Percentiles rank a stretch among this genome's conserved stretches.
Evolutionary conservation across 2,797 vertebrate species (phyloP).

Genomic region (Synanceia verrucosa): DNA sequence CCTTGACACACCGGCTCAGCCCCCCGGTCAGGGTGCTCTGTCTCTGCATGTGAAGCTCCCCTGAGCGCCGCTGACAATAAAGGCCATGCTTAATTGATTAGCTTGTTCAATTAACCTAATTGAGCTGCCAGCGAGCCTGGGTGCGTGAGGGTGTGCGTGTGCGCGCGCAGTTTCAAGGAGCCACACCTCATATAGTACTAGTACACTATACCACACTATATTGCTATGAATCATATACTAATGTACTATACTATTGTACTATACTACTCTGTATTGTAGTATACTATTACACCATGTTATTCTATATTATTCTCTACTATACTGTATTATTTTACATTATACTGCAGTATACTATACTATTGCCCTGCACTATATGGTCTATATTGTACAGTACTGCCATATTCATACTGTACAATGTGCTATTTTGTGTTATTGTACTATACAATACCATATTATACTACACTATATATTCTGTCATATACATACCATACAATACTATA

Average conservation of each 20-base stretch:
- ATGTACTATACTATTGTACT: background rate
- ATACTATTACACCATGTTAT: background rate
- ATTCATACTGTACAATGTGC: no score
- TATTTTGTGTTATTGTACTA: no score
- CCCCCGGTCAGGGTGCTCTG: constrained; percentile 28
- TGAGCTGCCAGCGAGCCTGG: constrained; percentile 28
- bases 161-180: background rate
- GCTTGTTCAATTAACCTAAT: constrained; percentile 76
- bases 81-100: constrained; percentile 78
- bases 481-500: background rate
- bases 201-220: background rate
- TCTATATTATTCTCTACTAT: background rate
- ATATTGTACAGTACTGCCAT: no score
- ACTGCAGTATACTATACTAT: background rate
- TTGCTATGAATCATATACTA: background rate
- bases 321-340: background rate
- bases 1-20: constrained; percentile 62
- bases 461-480: background rate
- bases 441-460: background rate
- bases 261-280: background rate
- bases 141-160: background rate
- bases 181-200: constrained; percentile 35
- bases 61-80: constrained; percentile 40
- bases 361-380: background rate
- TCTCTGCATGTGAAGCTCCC: constrained; percentile 26